These are phyloP conservation scores for Sebastes oblongus DNA, from an alignment of 2,797 vertebrate species.

Conservation along the genomic window DNA sequence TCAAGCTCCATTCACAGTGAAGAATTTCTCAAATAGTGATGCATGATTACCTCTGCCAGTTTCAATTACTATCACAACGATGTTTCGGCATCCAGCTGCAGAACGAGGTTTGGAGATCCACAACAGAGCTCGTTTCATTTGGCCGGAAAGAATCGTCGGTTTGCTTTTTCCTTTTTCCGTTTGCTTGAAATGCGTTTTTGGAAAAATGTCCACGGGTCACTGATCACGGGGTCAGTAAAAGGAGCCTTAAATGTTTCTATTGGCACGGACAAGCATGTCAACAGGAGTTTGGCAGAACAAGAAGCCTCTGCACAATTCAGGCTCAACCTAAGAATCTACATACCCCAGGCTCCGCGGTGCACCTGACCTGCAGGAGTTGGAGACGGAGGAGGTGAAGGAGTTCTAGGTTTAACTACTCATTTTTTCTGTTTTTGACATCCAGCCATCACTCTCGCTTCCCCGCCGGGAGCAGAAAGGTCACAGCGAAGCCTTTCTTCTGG, in stretches of 20 bases:
- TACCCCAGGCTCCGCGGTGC: slow-evolving; percentile 30
- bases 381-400: slow-evolving; percentile 14
- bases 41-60: slow-evolving; percentile 27
- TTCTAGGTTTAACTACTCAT: slow-evolving; percentile 55
- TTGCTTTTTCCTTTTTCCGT: background rate
- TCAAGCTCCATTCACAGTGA: background rate
- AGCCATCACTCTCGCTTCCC: slow-evolving; percentile 58
- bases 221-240: slow-evolving; percentile 20
- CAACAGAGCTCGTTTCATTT: background rate
- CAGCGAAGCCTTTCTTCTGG: slow-evolving; percentile 62
- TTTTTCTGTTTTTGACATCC: slow-evolving; percentile 54
- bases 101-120: slow-evolving; percentile 1
- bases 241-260: slow-evolving; percentile 49
- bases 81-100: slow-evolving; percentile 36
- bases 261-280: slow-evolving; percentile 55
- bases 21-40: background rate
- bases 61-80: slow-evolving; percentile 23
- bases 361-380: slow-evolving; percentile 61
- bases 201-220: slow-evolving; percentile 19
- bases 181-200: slow-evolving; percentile 5
- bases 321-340: slow-evolving; percentile 29
- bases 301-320: slow-evolving; percentile 12
- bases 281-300: slow-evolving; percentile 55
- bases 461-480: slow-evolving; percentile 58
- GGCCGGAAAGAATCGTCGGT: slow-evolving; percentile 16